Conservation (phyloP, 2,888 invertebrate species). For the Penaeus monodon region DNA sequence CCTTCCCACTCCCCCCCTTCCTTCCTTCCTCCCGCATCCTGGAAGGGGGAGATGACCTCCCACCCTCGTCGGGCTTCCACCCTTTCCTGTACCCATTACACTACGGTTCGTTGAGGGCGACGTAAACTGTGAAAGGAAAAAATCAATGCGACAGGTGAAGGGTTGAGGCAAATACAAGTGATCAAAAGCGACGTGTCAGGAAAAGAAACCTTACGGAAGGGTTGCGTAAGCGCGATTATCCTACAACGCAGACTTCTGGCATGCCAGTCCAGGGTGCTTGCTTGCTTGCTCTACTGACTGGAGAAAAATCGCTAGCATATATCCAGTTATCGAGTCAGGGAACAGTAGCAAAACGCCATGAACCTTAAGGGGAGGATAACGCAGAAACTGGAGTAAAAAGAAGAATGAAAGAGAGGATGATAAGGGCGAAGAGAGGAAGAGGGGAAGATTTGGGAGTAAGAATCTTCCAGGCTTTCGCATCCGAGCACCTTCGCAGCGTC, state of each 20-base stretch:
- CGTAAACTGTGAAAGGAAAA: slow-evolving; percentile 9
- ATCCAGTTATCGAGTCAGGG: not conserved
- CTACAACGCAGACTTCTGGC: too few relatives aligned
- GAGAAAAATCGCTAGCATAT: not conserved
- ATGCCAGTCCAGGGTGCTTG: too few relatives aligned
- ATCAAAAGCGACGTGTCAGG: slow-evolving; percentile 18
- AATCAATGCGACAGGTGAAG: slow-evolving; percentile 40
- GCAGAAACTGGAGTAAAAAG: not conserved
- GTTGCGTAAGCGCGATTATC: not conserved
- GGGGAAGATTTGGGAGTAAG: not conserved
- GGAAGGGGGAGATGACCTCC: too few relatives aligned
- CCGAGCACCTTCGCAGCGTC: not conserved
- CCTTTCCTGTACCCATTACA: too few relatives aligned
- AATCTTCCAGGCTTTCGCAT: not conserved
- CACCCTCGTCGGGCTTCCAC: too few relatives aligned
- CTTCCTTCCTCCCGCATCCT: not conserved
- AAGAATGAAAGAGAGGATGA: not conserved
- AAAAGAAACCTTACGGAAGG: not conserved
- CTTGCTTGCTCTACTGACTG: not conserved
- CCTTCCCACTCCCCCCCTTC: not conserved
- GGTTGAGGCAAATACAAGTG: slow-evolving; percentile 43
- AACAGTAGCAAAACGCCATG: not conserved
- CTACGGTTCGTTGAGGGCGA: not conserved
- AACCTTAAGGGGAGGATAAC: not conserved
- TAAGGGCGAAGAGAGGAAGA: not conserved